Evolutionary conservation across 2,888 invertebrate genomes (phyloP), one percentile per base, ranked within the genome.

Genomic region (Oscheius sp.): DNA sequence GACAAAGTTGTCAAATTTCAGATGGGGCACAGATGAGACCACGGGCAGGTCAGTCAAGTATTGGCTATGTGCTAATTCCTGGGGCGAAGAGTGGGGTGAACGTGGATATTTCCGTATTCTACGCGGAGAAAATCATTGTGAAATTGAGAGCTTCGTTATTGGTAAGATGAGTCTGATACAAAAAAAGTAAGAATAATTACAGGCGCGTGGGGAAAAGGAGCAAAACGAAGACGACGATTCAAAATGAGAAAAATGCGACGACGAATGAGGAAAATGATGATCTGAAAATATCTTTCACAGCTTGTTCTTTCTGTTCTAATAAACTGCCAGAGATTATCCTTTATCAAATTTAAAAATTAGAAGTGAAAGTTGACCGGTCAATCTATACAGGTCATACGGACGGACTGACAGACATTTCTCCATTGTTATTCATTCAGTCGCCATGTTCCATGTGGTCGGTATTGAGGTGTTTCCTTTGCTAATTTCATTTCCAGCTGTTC

Each of bases 31-130:
- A 88, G 93, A 93, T 84, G 89, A 89, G 56, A 78, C 84, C 6
- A 83, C 87, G 25, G 92, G 92, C 21, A 86, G 89, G 25, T 90
- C 91, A 1, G 90, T 92, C 53, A 94, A 94, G 89, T 95, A 93
- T 88, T 95, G 95, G 95, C 91, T 94, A 87, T 94, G 93, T 53
- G 94, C 94, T 59, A 97, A 97, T 90, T 95, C 95, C 43, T 97
- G 97, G 97, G 96, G 97, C 9, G 87, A 89, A 0, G 91, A 92
- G 81, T 97, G 96, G 96, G 97, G 96, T 12, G 95, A 96, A 88
- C 91, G 92, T 77, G 97, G 97, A 0, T 93, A 92, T 88, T 96
- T 97, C 92, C 92, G 93, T 75, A 96, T 97, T 84, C 89, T 92
- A 5, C 92, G 94, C 73, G 96, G 96, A 53, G 89, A 88, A 69